Conservation (phyloP, 2,888 invertebrate genomes). For the Nemapogon koenigi region DNA sequence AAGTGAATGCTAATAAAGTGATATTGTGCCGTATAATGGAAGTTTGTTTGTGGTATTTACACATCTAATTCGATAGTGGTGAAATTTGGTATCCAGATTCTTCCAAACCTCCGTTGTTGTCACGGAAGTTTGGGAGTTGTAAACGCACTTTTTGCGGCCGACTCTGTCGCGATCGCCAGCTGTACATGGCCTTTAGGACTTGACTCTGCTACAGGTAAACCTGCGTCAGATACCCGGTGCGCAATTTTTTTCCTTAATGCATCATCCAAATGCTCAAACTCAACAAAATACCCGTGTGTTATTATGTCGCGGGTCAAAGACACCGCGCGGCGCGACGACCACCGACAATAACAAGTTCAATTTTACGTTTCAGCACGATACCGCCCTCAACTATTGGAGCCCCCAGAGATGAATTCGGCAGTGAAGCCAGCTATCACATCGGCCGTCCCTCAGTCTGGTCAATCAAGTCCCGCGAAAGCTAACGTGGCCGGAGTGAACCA, state of each 20-base stretch:
- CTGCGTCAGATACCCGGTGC: no score
- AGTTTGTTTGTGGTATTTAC: no score
- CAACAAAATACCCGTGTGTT: no score
- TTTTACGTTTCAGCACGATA: constrained; percentile 1
- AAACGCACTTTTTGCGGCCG: constrained; percentile 61
- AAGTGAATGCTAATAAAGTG: constrained; percentile 37
- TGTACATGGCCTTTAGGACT: constrained; percentile 42
- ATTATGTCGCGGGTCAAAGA: constrained; percentile 58
- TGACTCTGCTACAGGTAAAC: constrained; percentile 40
- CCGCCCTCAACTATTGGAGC: neutral
- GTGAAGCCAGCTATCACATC: constrained; percentile 66
- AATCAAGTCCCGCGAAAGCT: constrained; percentile 49
- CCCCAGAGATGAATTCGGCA: constrained; percentile 65
- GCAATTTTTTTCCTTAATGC: no score
- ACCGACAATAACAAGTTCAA: neutral
- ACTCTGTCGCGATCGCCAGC: constrained; percentile 32
- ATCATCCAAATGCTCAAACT: no score
- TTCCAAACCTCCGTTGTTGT: no score
- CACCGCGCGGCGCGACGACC: constrained; percentile 30
- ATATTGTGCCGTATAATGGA: constrained; percentile 42
- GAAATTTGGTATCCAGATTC: no score
- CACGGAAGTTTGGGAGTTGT: constrained; percentile 56
- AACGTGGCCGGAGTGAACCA: constrained; percentile 51
- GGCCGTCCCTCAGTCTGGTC: constrained; percentile 50
- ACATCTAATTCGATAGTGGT: no score